Conservation (phyloP, 2,113 vertebrate genomes). For the Actenoides hombroni region DNA sequence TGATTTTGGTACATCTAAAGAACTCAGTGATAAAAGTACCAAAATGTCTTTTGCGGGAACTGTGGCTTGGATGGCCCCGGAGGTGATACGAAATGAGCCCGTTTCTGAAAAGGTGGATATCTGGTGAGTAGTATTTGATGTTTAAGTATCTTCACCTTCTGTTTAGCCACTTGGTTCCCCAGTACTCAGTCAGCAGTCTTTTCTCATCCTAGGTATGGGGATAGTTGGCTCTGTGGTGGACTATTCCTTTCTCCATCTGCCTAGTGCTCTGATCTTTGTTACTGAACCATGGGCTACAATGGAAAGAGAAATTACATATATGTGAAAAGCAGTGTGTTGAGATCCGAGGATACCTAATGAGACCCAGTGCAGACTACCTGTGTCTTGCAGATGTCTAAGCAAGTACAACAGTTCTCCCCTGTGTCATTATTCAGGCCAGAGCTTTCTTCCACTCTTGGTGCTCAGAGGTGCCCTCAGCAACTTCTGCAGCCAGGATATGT, state of each 20-base stretch:
- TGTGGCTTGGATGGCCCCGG: slow-evolving; percentile 98
- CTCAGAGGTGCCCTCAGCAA: neutral
- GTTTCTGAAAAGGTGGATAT: slow-evolving; percentile 99
- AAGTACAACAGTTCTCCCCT: neutral
- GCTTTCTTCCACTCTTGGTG: neutral
- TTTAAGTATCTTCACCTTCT: neutral
- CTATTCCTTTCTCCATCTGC: neutral
- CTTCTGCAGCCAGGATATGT: neutral
- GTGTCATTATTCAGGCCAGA: neutral
- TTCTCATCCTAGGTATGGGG: neutral
- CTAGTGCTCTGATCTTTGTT: neutral
- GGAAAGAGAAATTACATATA: neutral
- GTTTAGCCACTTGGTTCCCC: neutral
- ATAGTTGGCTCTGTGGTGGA: neutral
- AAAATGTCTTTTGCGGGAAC: slow-evolving; percentile 99
- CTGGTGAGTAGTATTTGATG: slow-evolving; percentile 79
- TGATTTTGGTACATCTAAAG: slow-evolving; percentile 97
- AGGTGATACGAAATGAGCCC: slow-evolving; percentile 96
- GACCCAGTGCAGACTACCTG: neutral
- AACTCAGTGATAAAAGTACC: slow-evolving; percentile 98
- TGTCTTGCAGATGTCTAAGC: neutral
- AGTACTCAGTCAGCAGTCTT: neutral
- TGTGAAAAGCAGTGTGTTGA: neutral
- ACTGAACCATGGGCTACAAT: neutral
- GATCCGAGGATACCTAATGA: neutral